Evolutionary conservation across 2,797 vertebrate genomes (phyloP), one percentile per base, ranked within the genome.

Genomic region (Cacajao melanocephalus): DNA sequence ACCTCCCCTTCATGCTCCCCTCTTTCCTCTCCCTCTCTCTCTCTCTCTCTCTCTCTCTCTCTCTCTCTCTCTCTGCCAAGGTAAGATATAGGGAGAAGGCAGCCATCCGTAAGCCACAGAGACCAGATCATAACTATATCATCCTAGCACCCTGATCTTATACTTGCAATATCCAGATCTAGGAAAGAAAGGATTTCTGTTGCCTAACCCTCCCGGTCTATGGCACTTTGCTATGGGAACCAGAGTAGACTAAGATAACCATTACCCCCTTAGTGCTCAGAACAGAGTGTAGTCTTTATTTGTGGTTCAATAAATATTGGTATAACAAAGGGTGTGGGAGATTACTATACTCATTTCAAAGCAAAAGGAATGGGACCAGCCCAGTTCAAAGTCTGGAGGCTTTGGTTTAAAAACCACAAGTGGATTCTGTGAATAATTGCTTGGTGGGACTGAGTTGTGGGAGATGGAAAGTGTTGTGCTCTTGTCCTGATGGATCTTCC

Each of bases 21-120:
- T 39, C 10, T 39, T 75, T 13, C 17, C 30, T 4, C 24, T 10
- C 6, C 9, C 26, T 5, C 7, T 1, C n/a, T 0, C 39, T 41
- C 39, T 41, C 39, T 41, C n/a, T 0, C 19, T 10, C 20, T 64
- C 44, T 36, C 36, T 39, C 36, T 39, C 36, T 39, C 36, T 39
- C 36, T 39, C 36, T 39, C 24, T 17, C 17, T 14, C 19, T 10
- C 20, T 64, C 44, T 36, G 9, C 75, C 55, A 33, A 1, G 33
- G 39, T 78, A 81, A 5, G 9, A 61, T 48, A 57, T 5, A 48
- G 14, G 30, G 39, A 81, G 52, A 76, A 81, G 33, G 39, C 0
- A 4, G 13, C n/a, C 4, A n/a, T 20, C 33, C 26, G 15, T 20
- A 83, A 22, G 0, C 11, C 39, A 5, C 61, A 9, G 39, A 28